phyloP scores from a whole-genome alignment of 2,113 vertebrate genomes.

The Tragelaphus strepsiceros region DNA sequence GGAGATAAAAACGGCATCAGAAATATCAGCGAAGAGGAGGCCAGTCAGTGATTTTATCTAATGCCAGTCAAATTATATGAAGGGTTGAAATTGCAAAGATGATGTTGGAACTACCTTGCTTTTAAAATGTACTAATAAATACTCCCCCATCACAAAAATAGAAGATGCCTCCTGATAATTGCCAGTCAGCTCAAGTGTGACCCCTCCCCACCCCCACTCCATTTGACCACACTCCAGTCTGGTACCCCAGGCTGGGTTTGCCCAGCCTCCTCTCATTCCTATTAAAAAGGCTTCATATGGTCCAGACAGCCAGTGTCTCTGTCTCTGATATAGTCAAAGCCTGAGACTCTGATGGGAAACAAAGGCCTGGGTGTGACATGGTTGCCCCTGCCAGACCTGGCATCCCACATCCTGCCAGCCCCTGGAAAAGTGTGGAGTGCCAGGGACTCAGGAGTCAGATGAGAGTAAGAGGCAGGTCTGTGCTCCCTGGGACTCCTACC shows the following conservation, averaged over 20 bases:
- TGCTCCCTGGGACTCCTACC: background rate
- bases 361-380: background rate
- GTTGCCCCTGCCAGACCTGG: background rate
- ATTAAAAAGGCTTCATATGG: background rate
- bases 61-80: background rate
- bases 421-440: background rate
- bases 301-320: background rate
- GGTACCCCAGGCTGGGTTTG: background rate
- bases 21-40: background rate
- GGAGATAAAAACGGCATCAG: background rate
- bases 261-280: background rate
- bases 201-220: background rate
- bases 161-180: background rate
- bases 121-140: constrained; percentile 3
- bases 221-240: background rate
- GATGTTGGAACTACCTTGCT: background rate
- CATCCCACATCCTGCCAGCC: background rate
- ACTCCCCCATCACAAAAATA: background rate
- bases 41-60: background rate
- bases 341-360: background rate
- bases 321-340: background rate
- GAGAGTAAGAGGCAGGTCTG: background rate
- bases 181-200: background rate
- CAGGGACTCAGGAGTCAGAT: background rate
- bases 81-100: background rate